These are phyloP conservation scores for Athene cunicularia DNA, from an alignment of 2,113 vertebrate genomes.

Conservation along the genomic window DNA sequence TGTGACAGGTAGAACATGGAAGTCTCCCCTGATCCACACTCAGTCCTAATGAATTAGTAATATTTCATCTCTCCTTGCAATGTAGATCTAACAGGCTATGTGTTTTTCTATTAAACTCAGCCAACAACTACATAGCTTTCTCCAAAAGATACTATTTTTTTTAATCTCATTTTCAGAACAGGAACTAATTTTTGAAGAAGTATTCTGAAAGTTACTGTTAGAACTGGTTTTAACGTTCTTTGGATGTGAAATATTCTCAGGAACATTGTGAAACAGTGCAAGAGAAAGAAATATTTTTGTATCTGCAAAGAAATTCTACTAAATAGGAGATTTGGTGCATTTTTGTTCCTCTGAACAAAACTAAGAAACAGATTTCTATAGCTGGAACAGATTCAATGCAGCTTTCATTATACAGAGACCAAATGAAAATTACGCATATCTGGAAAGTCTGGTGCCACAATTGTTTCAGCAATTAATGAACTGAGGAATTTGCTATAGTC, in stretches of 20 bases:
- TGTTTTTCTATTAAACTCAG: background rate
- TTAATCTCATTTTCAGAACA: background rate
- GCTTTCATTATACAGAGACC: background rate
- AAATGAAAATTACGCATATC: background rate
- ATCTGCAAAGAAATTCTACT: background rate
- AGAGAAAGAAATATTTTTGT: background rate
- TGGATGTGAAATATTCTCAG: background rate
- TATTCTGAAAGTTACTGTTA: background rate
- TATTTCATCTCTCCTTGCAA: background rate
- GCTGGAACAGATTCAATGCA: background rate
- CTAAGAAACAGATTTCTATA: background rate
- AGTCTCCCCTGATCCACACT: background rate
- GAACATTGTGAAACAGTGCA: background rate
- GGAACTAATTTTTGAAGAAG: background rate
- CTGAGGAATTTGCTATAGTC: background rate
- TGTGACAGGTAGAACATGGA: background rate
- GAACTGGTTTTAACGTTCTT: background rate
- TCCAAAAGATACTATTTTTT: background rate
- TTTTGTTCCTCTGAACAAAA: background rate
- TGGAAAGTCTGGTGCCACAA: background rate
- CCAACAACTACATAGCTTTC: background rate
- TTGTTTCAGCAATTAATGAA: background rate
- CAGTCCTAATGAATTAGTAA: background rate
- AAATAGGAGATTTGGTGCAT: background rate
- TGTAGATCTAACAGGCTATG: background rate